Evolutionary conservation across 2,113 vertebrate genomes (phyloP).

Genomic region (Laticauda laticaudata): DNA sequence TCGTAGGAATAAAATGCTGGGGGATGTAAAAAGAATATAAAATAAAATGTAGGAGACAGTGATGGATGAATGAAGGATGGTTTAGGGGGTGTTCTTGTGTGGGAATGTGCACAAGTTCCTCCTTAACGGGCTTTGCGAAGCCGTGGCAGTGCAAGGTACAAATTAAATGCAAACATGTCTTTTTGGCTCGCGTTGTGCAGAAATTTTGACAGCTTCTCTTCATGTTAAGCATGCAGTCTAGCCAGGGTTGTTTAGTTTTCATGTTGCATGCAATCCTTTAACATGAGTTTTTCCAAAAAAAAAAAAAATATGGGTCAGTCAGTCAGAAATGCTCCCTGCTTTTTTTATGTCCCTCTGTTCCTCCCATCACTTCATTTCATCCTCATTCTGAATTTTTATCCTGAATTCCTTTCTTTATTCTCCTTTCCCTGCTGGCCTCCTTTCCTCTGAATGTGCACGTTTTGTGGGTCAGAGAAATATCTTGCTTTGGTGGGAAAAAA

Average conservation of each 20-base stretch:
- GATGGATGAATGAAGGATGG: background rate
- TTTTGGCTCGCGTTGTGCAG: background rate
- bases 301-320: background rate
- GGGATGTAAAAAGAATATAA: background rate
- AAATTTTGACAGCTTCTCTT: background rate
- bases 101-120: background rate
- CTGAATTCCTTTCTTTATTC: background rate
- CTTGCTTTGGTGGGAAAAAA: too few species aligned
- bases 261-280: background rate
- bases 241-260: background rate
- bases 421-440: background rate
- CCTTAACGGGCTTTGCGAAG: background rate
- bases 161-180: background rate
- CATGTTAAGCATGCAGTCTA: background rate
- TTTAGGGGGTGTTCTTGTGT: background rate
- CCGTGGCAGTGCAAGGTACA: background rate
- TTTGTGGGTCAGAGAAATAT: background rate
- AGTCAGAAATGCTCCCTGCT: background rate
- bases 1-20: background rate
- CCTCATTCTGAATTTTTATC: background rate
- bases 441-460: background rate
- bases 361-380: background rate
- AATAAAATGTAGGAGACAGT: background rate
- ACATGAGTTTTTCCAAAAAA: background rate
- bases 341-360: background rate